phyloP scores from a whole-genome alignment of 2,113 vertebrate species.

The Phalacrocorax pelagicus region DNA sequence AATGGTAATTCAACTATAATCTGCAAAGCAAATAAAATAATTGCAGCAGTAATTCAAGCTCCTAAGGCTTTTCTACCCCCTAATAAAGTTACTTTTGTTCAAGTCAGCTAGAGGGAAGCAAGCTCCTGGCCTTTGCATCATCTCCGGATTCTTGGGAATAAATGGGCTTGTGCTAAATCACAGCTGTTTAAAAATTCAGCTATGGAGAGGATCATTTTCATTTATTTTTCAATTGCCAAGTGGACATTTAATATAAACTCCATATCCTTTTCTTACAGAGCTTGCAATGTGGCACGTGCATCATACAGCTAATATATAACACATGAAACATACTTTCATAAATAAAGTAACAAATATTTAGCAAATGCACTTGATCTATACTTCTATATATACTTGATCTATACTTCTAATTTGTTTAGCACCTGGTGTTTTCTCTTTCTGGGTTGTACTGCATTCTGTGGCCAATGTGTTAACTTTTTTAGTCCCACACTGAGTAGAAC shows the following conservation, averaged over 20 bases:
- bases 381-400: neutral
- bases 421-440: neutral
- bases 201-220: neutral
- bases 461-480: neutral
- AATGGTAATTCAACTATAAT: neutral
- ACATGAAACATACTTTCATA: neutral
- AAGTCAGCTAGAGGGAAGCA: neutral
- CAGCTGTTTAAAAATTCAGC: neutral
- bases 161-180: neutral
- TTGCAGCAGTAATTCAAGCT: constrained; percentile 44
- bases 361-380: neutral
- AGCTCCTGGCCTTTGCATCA: neutral
- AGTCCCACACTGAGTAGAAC: neutral
- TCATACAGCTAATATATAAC: neutral
- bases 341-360: neutral
- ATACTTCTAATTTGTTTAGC: neutral
- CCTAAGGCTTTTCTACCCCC: neutral
- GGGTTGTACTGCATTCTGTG: neutral
- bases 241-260: neutral
- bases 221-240: neutral
- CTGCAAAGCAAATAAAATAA: constrained; percentile 14
- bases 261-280: neutral
- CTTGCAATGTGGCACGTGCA: neutral
- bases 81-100: constrained; percentile 34
- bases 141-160: neutral